Evolutionary conservation across 2,888 invertebrate genomes (phyloP), one percentile per base, ranked within the genome.

Genomic region (Palloptera scutellata): DNA sequence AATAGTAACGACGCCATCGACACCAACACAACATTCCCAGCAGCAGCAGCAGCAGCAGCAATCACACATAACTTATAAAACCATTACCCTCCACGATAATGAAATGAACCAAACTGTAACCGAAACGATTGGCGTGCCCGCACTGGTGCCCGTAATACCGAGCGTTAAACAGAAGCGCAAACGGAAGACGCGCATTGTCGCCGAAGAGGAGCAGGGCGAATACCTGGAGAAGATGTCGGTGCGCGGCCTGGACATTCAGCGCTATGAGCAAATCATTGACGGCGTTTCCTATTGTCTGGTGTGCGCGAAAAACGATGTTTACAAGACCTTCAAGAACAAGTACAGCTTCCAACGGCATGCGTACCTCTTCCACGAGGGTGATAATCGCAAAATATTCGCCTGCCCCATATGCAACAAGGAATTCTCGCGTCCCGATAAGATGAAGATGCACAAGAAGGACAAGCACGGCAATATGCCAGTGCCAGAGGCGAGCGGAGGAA

Each of bases 371-470:
- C 83, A 83, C 61, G 83, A 83, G 71, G 83, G 83, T 5, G 81
- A 79, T 48, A 83, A 83, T 70, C 83, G 83, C 42, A 83, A 83
- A 75, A 81, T 83, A 59, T 83, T 83, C 62, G 83, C 83, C 11
- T 83, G 83, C 66, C 84, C 83, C 63, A 78, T 83, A 42, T 83
- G 83, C 73, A 82, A 82, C 72, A 83, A 83, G 69, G 83, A 83
- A 71, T 83, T 83, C 72, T 83, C 83, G 53, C 77, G 83, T 0
- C 83, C 83, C 0, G 83, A 83, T 64, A 83, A 83, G 72, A 83
- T 83, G 83, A 83, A 83, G 72, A 82, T 83, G 83, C 83, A 83
- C 74, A 83, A 83, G 70, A 83, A 83, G 73, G 83, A 83, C 61
- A 83, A 83, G 63, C 83, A 83, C 63, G 80, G 82, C 10, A 82